Conservation (phyloP, 1,140 invertebrate species). For the Mizuhopecten yessoensis region DNA sequence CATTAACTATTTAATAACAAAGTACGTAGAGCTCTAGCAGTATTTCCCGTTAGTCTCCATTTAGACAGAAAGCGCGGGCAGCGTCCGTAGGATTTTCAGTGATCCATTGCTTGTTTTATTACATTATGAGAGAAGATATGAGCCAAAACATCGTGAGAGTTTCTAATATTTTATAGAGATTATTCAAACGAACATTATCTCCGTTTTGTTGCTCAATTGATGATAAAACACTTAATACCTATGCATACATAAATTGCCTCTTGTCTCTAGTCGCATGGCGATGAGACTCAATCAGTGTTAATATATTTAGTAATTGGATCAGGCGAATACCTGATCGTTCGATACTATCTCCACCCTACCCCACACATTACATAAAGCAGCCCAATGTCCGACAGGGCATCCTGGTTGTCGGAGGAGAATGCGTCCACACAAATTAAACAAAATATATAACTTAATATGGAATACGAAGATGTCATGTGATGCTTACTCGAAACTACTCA, state of each 20-base stretch:
- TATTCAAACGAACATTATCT: not conserved
- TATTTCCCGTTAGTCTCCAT: not conserved
- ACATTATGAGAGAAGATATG: not conserved
- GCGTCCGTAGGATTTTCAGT: not conserved
- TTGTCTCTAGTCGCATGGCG: too few species aligned
- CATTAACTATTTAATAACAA: constrained; percentile 8
- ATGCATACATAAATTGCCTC: not conserved
- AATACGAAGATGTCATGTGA: not conserved
- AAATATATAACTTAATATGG: not conserved
- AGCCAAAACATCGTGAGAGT: not conserved
- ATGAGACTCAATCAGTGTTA: too few species aligned
- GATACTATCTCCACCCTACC: not conserved
- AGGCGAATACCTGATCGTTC: not conserved
- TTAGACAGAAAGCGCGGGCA: too few species aligned
- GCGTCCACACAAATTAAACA: not conserved
- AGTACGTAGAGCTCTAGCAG: too few species aligned
- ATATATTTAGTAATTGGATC: not conserved
- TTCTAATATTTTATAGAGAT: not conserved
- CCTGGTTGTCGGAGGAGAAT: not conserved
- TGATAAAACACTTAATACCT: not conserved
- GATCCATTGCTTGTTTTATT: not conserved
- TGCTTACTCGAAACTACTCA: not conserved
- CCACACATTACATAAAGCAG: not conserved
- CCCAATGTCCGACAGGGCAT: not conserved
- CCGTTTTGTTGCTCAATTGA: not conserved